These are phyloP conservation scores for Galeopterus variegatus DNA, from an alignment of 2,113 vertebrate species.

Conservation along the genomic window DNA sequence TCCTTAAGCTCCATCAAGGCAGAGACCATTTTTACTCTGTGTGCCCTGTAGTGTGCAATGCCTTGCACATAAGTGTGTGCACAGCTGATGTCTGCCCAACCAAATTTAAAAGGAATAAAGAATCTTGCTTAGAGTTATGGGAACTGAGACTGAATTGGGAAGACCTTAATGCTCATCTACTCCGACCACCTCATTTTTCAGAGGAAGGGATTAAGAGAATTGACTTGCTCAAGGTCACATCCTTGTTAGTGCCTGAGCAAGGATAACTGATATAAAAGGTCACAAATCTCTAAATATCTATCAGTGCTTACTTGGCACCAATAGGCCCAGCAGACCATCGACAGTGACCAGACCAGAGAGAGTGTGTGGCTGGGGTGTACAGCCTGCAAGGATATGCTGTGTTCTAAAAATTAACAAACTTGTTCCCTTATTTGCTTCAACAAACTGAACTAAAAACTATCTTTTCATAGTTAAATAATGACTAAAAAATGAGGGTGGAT, in stretches of 20 bases:
- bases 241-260: constrained; percentile 10
- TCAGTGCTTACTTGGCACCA: background rate
- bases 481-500: constrained; percentile 45
- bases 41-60: background rate
- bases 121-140: constrained; percentile 46
- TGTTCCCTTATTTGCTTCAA: background rate
- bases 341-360: background rate
- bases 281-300: constrained; percentile 33
- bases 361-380: background rate
- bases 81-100: background rate
- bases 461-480: constrained; percentile 20
- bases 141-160: constrained; percentile 54
- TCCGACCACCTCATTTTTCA: background rate
- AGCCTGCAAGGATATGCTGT: background rate
- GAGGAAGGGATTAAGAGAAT: constrained; percentile 55
- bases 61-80: background rate
- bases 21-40: background rate
- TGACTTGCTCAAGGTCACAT: constrained; percentile 8
- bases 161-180: background rate
- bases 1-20: background rate
- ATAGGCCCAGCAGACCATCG: background rate
- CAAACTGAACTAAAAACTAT: background rate
- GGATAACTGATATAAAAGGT: constrained; percentile 5
- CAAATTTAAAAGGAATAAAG: constrained; percentile 45
- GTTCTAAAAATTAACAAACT: background rate